These are phyloP conservation scores for Papilio machaon DNA, from an alignment of 1,140 invertebrate genomes.

Conservation along the genomic window DNA sequence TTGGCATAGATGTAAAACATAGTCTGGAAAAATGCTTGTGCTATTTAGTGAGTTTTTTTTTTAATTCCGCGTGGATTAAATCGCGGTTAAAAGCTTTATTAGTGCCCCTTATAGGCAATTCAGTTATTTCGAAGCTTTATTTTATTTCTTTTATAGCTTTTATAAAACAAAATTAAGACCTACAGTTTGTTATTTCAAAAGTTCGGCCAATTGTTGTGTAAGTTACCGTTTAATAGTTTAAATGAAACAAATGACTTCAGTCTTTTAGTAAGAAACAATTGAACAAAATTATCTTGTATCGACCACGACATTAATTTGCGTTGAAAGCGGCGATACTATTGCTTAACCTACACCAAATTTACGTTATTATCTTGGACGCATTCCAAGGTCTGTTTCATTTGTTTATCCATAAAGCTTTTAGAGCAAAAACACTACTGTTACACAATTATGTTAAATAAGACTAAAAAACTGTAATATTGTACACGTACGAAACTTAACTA, in stretches of 20 bases:
- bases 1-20: too few species aligned
- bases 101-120: too few species aligned
- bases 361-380: conserved; percentile 21
- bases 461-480: conserved; percentile 1
- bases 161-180: too few species aligned
- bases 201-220: neutral
- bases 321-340: conserved; percentile 18
- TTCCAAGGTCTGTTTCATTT: conserved; percentile 18
- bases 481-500: conserved; percentile 7
- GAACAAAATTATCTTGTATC: conserved; percentile 13
- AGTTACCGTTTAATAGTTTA: neutral
- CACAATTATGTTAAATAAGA: neutral
- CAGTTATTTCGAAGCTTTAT: too few species aligned
- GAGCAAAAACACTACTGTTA: neutral
- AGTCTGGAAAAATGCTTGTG: too few species aligned
- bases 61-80: too few species aligned
- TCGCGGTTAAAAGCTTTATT: too few species aligned
- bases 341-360: conserved; percentile 24
- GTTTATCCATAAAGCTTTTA: conserved; percentile 9
- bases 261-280: conserved; percentile 25
- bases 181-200: neutral
- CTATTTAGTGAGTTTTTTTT: too few species aligned
- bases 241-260: too few species aligned
- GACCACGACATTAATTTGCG: conserved; percentile 8
- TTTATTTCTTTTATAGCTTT: too few species aligned